These are phyloP conservation scores for Graphium colonna DNA, from an alignment of 2,888 invertebrate genomes.

Conservation along the genomic window DNA sequence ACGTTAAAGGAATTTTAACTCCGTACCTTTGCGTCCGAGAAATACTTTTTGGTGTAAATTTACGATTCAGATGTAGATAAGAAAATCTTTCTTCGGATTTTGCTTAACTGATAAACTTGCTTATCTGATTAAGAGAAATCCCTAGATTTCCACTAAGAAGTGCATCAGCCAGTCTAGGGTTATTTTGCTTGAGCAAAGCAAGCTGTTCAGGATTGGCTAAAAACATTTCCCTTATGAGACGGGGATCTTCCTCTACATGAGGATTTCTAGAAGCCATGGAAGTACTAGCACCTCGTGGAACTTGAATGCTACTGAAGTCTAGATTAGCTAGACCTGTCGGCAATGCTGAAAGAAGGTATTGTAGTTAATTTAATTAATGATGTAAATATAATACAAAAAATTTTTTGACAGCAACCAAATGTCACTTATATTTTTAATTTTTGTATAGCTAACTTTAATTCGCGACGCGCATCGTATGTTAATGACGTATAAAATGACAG, in stretches of 20 bases:
- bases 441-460: conserved; percentile 20
- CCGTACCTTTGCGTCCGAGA: conserved; percentile 2
- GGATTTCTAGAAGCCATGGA: conserved; percentile 59
- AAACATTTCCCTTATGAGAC: conserved; percentile 91
- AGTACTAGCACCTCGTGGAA: conserved; percentile 78
- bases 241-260: conserved; percentile 88
- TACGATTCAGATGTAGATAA: conserved; percentile 17
- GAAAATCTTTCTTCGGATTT: conserved; percentile 6
- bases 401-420: conserved; percentile 26
- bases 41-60: conserved; percentile 9
- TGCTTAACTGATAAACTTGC: conserved; percentile 15
- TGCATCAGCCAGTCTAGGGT: conserved; percentile 95
- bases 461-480: conserved; percentile 38
- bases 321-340: conserved; percentile 79
- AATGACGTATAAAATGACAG: conserved; percentile 55
- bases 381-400: conserved; percentile 12
- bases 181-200: conserved; percentile 94
- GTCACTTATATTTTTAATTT: conserved; percentile 29
- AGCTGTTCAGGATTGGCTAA: conserved; percentile 94
- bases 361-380: conserved; percentile 24
- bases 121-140: conserved; percentile 22
- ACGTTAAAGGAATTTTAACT: conserved; percentile 4
- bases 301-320: conserved; percentile 93
- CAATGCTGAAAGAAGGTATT: conserved; percentile 51
- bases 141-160: conserved; percentile 90